phyloP scores from a whole-genome alignment of 2,888 invertebrate genomes.

The Gibbula magus region DNA sequence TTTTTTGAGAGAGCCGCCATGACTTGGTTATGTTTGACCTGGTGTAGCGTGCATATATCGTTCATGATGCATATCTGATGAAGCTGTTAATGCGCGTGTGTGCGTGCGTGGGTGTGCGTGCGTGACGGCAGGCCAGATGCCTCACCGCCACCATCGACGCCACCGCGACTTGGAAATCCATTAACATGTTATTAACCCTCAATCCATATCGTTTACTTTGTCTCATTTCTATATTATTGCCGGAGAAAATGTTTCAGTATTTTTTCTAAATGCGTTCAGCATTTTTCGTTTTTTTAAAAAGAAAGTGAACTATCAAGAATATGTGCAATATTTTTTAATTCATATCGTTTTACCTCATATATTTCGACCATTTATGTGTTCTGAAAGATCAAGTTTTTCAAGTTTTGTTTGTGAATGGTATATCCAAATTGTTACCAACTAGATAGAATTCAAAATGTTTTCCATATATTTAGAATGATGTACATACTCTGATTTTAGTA shows the following conservation, averaged over 20 bases:
- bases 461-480: conserved; percentile 15
- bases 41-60: not conserved
- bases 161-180: not conserved
- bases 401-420: conserved; percentile 21
- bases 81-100: not conserved
- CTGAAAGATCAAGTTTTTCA: not conserved
- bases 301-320: not conserved
- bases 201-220: not conserved
- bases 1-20: conserved; percentile 8
- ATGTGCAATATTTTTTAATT: conserved; percentile 16
- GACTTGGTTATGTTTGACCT: conserved; percentile 12
- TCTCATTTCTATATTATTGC: conserved; percentile 2
- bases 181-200: not conserved
- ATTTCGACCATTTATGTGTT: conserved; percentile 19
- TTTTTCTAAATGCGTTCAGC: not conserved
- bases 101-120: too few species aligned
- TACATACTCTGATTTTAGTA: not conserved
- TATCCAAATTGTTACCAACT: conserved; percentile 20
- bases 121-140: too few species aligned
- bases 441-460: conserved; percentile 1
- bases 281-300: not conserved
- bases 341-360: conserved; percentile 20
- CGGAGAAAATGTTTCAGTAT: not conserved
- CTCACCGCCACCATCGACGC: not conserved
- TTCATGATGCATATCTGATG: conserved; percentile 6